Evolutionary conservation across 2,113 vertebrate species (phyloP).

Genomic region (Anhinga rufa): DNA sequence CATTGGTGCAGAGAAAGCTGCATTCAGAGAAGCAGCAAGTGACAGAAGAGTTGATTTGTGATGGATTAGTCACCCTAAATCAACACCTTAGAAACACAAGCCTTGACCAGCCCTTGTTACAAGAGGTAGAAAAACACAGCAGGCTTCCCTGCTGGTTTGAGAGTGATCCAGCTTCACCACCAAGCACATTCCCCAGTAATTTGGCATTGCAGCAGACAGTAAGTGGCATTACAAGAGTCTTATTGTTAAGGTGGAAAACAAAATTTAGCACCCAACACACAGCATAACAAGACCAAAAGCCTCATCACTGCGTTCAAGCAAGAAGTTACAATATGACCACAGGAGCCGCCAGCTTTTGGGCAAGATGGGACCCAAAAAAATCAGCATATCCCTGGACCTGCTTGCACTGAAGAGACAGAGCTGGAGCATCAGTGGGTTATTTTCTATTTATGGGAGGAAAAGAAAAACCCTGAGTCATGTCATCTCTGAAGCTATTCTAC

Average conservation of each 20-base stretch:
- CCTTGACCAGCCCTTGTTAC: not conserved
- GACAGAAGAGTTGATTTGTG: not conserved
- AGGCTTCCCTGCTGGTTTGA: not conserved
- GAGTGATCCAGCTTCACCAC: not conserved
- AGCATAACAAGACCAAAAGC: not conserved
- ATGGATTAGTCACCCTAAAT: not conserved
- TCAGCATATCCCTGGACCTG: not conserved
- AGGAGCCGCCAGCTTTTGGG: not conserved
- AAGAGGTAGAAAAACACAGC: not conserved
- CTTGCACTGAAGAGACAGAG: too few species aligned
- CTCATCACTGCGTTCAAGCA: fast-evolving
- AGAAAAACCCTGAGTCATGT: fast-evolving
- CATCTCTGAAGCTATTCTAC: not conserved
- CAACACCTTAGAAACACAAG: not conserved
- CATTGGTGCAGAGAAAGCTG: fast-evolving
- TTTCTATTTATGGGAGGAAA: not conserved
- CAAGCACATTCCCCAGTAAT: not conserved
- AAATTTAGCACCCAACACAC: too few species aligned
- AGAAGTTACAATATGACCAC: fast-evolving
- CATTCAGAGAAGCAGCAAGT: fast-evolving
- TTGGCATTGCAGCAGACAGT: not conserved
- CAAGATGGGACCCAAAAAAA: not conserved
- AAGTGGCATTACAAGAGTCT: not conserved
- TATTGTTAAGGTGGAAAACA: not conserved
- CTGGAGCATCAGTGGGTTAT: not conserved